A percentile compares a stretch with the other conserved stretches of the same genome.
These are phyloP conservation scores for Eilema depressum DNA, from an alignment of 2,888 invertebrate genomes.

Conservation along the genomic window DNA sequence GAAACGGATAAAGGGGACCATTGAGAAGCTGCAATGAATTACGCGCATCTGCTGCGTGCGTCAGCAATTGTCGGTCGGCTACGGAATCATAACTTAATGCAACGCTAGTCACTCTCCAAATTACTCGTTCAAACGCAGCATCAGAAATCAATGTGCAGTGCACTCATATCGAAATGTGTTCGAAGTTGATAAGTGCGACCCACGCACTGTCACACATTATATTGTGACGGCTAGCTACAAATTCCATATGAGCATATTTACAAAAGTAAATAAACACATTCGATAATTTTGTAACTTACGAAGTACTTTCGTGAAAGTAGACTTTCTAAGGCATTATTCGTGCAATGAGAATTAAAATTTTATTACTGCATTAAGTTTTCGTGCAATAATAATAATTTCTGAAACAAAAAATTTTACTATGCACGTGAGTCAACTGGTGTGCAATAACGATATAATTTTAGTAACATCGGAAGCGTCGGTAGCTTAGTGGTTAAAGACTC, in stretches of 20 bases:
- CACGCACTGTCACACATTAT: conserved; percentile 55
- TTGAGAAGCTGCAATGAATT: no score
- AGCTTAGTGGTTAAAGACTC: no score
- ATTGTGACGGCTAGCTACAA: conserved; percentile 45
- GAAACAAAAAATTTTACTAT: not conserved
- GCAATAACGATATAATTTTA: no score
- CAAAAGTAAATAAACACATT: conserved; percentile 44
- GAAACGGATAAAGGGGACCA: no score
- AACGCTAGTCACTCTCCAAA: conserved; percentile 5
- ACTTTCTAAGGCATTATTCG: conserved; percentile 15
- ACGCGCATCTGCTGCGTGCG: no score
- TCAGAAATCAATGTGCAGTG: conserved; percentile 28
- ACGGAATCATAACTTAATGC: no score
- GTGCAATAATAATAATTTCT: not conserved
- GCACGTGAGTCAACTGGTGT: not conserved
- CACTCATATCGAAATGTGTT: conserved; percentile 38
- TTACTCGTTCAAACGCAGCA: conserved; percentile 34
- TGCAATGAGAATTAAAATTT: conserved; percentile 6
- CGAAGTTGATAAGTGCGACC: conserved; percentile 48
- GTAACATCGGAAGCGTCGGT: no score
- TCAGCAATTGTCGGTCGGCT: no score
- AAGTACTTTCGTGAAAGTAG: conserved; percentile 21
- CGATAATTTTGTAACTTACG: conserved; percentile 12
- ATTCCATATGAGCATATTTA: conserved; percentile 31
- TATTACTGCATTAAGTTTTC: not conserved